Evolutionary conservation across 2,888 invertebrate species (phyloP).

Genomic region (Lasioglossum figueresi): DNA sequence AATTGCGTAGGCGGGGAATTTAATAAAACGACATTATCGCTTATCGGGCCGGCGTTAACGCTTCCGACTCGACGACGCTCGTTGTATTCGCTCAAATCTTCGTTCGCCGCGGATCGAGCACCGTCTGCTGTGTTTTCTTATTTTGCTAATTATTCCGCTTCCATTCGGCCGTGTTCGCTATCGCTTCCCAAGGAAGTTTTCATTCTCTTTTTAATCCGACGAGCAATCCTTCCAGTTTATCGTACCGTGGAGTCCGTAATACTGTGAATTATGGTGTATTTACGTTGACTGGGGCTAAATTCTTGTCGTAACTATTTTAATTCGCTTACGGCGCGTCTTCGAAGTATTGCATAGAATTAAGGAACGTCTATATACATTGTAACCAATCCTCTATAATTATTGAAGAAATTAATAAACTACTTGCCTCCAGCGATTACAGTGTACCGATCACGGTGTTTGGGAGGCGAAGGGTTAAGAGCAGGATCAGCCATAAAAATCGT

Average conservation of each 20-base stretch:
- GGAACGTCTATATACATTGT: neutral
- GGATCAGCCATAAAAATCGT: neutral
- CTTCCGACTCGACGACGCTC: neutral
- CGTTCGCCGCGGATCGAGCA: neutral
- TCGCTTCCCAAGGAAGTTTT: neutral
- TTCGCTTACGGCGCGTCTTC: too few relatives aligned
- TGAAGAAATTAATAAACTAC: neutral
- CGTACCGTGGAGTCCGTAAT: neutral
- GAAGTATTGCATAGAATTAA: too few relatives aligned
- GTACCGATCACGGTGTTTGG: neutral
- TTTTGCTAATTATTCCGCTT: neutral
- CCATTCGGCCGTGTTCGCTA: neutral
- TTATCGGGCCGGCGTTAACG: constrained; percentile 31
- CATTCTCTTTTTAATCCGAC: neutral
- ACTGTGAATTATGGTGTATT: neutral
- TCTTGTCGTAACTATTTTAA: neutral
- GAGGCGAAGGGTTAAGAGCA: neutral
- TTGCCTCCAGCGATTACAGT: neutral
- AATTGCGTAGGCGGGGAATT: constrained; percentile 57
- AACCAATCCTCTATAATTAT: neutral
- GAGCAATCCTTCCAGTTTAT: neutral
- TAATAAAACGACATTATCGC: constrained; percentile 60
- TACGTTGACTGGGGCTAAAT: neutral
- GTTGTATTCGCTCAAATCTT: neutral
- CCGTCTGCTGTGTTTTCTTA: neutral